phyloP scores from a whole-genome alignment of 2,888 invertebrate species.

The Malthinus seriepunctatus region DNA sequence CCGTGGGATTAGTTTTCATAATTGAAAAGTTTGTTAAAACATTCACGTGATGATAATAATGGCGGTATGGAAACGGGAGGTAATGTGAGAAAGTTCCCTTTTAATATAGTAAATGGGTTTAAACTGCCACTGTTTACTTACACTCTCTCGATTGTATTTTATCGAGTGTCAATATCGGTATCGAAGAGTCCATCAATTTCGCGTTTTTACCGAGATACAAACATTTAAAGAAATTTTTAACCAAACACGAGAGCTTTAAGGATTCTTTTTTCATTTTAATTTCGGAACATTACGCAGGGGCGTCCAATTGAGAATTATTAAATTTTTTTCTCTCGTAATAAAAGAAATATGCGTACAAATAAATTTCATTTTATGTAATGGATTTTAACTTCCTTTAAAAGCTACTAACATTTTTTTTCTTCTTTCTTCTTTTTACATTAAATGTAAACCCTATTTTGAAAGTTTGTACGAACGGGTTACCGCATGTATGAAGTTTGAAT shows the following conservation, averaged over 20 bases:
- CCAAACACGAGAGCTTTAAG: neutral
- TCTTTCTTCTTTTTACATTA: too few relatives aligned
- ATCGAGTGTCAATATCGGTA: slow-evolving; percentile 25
- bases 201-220: neutral
- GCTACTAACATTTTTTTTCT: too few relatives aligned
- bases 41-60: slow-evolving; percentile 32
- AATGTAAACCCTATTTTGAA: too few relatives aligned
- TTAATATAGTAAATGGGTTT: slow-evolving; percentile 29
- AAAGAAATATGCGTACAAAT: too few relatives aligned
- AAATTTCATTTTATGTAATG: too few relatives aligned
- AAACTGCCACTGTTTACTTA: slow-evolving; percentile 25
- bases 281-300: too few relatives aligned
- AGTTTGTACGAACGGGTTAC: too few relatives aligned
- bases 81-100: slow-evolving; percentile 17
- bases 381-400: too few relatives aligned
- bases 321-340: too few relatives aligned
- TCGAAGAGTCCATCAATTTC: slow-evolving; percentile 15
- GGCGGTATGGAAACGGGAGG: slow-evolving; percentile 16
- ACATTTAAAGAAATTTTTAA: neutral
- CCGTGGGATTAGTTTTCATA: slow-evolving; percentile 37
- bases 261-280: too few relatives aligned
- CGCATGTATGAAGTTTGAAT: too few relatives aligned
- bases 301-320: too few relatives aligned
- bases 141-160: slow-evolving; percentile 25
- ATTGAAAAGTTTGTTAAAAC: slow-evolving; percentile 39